phyloP scores from a whole-genome alignment of 1,140 invertebrate species.

The Neotoxoptera formosana region DNA sequence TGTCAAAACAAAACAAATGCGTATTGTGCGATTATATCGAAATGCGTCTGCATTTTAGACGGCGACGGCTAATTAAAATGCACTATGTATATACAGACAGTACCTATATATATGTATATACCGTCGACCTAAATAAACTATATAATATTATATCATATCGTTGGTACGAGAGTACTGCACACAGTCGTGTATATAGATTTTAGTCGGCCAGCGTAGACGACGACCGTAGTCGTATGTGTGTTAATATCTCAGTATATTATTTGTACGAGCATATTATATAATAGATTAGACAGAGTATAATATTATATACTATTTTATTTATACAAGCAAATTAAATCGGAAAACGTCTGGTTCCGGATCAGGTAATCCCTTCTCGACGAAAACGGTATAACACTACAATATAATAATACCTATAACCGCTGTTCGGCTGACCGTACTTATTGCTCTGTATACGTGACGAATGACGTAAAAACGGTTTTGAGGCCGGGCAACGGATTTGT shows the following conservation, averaged over 20 bases:
- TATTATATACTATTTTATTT: neutral
- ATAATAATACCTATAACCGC: neutral
- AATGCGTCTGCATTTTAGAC: neutral
- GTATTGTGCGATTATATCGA: neutral
- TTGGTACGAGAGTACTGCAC: neutral
- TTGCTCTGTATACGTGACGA: neutral
- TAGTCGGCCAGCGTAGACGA: neutral
- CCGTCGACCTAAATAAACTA: neutral
- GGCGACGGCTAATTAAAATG: neutral
- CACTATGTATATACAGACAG: neutral
- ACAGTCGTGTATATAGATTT: neutral
- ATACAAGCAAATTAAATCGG: neutral
- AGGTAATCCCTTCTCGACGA: neutral
- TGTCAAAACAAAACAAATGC: neutral
- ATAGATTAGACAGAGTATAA: too few species aligned
- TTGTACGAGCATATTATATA: neutral
- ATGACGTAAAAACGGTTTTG: neutral
- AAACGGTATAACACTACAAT: neutral
- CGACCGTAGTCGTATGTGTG: neutral
- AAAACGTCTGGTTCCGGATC: neutral
- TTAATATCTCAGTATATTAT: too few species aligned
- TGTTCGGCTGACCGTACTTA: neutral
- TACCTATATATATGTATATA: too few species aligned
- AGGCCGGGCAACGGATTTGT: neutral
- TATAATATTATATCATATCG: neutral